phyloP scores from a whole-genome alignment of 2,888 invertebrate genomes.

The Mylabris sibirica region DNA sequence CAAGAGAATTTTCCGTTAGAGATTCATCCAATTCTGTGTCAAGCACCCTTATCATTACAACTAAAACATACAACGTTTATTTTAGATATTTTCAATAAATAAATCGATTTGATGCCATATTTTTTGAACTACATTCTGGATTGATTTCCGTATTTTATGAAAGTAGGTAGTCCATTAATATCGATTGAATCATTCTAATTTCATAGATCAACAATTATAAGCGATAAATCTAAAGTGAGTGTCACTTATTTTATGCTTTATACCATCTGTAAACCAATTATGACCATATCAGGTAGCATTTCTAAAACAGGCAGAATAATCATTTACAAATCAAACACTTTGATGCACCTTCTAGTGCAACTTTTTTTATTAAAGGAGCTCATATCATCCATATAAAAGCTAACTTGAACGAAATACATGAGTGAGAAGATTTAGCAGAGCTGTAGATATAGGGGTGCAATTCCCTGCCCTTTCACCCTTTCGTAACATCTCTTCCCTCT shows the following conservation, averaged over 20 bases:
- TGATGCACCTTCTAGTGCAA: neutral
- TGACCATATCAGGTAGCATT: neutral
- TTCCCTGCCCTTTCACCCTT: too few relatives aligned
- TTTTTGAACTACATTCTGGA: neutral
- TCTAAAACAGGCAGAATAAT: neutral
- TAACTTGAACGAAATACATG: too few relatives aligned
- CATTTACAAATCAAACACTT: neutral
- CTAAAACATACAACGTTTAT: neutral
- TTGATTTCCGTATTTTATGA: slow-evolving; percentile 7
- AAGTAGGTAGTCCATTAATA: slow-evolving; percentile 9
- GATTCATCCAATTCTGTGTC: neutral
- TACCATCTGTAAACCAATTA: neutral
- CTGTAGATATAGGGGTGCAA: too few relatives aligned
- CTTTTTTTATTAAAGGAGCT: too few relatives aligned
- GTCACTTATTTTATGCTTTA: neutral
- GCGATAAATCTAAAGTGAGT: neutral
- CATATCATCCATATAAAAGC: too few relatives aligned
- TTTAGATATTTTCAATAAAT: neutral
- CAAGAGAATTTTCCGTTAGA: neutral
- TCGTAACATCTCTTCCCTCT: too few relatives aligned
- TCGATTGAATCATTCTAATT: neutral
- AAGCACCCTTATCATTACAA: neutral
- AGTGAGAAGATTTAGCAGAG: too few relatives aligned
- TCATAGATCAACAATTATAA: neutral
- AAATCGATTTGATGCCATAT: neutral